phyloP scores from a whole-genome alignment of 1,140 invertebrate species.

The Lordiphosa collinella region DNA sequence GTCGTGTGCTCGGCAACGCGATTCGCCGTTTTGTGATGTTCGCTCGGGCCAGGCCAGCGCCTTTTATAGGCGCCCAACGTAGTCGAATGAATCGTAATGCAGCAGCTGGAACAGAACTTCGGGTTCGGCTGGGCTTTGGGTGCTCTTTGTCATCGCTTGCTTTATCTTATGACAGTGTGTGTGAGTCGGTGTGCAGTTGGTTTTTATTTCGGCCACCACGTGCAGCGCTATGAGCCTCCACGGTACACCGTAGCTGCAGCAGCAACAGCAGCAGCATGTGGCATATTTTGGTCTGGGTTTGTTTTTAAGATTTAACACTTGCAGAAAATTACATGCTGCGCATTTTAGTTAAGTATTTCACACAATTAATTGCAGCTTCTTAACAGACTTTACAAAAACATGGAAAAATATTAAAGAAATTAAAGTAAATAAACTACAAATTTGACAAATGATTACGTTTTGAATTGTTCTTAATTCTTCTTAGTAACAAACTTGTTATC shows the following conservation, averaged over 20 bases:
- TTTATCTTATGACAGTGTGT: constrained; percentile 66
- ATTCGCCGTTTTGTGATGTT: constrained; percentile 68
- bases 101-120: constrained; percentile 13
- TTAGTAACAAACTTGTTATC: too few species aligned
- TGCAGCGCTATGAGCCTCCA: constrained; percentile 46
- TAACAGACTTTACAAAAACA: too few species aligned
- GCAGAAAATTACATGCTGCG: constrained; percentile 55
- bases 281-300: constrained; percentile 67
- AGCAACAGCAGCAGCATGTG: constrained; percentile 56
- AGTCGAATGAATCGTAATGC: constrained; percentile 10
- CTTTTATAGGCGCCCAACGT: constrained; percentile 56
- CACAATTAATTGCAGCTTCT: constrained; percentile 5
- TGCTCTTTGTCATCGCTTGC: constrained; percentile 67
- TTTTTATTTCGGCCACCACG: constrained; percentile 67
- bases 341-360: constrained; percentile 27
- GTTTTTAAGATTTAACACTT: constrained; percentile 68
- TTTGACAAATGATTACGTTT: too few species aligned
- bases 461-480: too few species aligned
- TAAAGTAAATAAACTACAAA: too few species aligned
- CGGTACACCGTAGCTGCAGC: neutral
- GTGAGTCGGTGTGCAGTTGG: constrained; percentile 39
- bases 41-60: constrained; percentile 36
- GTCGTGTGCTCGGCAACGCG: constrained; percentile 64
- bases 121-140: constrained; percentile 46
- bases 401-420: too few species aligned